Evolutionary conservation across 2,797 vertebrate species (phyloP).

Genomic region (Distichodus sexfasciatus): DNA sequence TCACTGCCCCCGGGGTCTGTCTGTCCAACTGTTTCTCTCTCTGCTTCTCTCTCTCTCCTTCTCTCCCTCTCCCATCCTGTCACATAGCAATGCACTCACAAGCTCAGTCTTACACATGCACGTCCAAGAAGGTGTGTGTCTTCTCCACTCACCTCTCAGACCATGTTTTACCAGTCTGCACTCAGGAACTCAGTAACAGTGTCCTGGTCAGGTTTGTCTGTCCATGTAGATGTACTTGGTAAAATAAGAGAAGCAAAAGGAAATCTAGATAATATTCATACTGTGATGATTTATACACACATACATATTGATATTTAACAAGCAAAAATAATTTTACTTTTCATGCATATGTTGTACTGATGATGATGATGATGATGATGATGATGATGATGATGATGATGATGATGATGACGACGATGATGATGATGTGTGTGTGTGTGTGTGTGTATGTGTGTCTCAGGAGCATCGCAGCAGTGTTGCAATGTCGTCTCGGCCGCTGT

Average conservation of each 20-base stretch:
- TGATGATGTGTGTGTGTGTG: not conserved
- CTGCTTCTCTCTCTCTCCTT: not conserved
- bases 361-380: too few relatives aligned
- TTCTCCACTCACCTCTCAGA: not conserved
- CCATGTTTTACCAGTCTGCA: not conserved
- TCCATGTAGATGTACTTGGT: not conserved
- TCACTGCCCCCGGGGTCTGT: not conserved
- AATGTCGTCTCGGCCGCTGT: slow-evolving; percentile 79
- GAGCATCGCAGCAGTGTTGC: slow-evolving; percentile 81
- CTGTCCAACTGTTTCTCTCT: slow-evolving; percentile 16
- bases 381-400: too few relatives aligned
- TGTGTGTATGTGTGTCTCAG: slow-evolving; percentile 60
- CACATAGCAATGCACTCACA: not conserved
- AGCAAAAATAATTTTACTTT: too few relatives aligned
- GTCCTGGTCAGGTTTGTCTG: too few relatives aligned
- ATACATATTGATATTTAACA: too few relatives aligned
- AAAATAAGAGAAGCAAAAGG: too few relatives aligned
- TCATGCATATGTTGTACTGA: too few relatives aligned
- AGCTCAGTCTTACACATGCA: not conserved
- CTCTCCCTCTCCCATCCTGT: not conserved
- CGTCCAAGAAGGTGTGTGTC: slow-evolving; percentile 9
- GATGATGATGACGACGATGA: too few relatives aligned
- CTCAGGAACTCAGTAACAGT: too few relatives aligned
- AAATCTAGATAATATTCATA: too few relatives aligned
- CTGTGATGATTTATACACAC: too few relatives aligned